Evolutionary conservation across 2,797 vertebrate genomes (phyloP).

Genomic region (Emydoidea blandingii): DNA sequence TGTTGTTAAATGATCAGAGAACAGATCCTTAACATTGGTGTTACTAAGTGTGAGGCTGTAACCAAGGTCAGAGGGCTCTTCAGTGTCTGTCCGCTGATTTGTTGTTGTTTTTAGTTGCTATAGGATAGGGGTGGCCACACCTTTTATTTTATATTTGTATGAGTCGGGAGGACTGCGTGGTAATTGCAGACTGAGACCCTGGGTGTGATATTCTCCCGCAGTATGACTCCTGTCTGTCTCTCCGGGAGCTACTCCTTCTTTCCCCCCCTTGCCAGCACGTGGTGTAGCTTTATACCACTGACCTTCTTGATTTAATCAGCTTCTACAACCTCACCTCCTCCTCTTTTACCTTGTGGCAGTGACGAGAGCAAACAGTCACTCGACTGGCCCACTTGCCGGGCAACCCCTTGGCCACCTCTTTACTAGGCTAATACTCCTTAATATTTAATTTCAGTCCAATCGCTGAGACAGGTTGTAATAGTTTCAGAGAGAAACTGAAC

Average conservation of each 20-base stretch:
- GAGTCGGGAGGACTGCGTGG: constrained; percentile 17
- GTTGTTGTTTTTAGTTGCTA: background rate
- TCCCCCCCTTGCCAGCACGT: background rate
- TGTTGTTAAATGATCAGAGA: background rate
- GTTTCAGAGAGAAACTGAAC: background rate
- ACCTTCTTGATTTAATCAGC: rapidly evolving
- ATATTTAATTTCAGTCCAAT: background rate
- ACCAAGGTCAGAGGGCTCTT: background rate
- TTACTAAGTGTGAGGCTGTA: background rate
- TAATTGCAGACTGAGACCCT: constrained; percentile 49
- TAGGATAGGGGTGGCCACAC: background rate
- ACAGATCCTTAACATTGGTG: background rate
- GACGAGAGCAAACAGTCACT: background rate
- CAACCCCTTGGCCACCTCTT: background rate
- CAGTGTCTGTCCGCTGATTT: background rate
- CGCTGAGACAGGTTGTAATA: background rate
- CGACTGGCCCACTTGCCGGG: background rate
- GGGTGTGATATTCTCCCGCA: background rate
- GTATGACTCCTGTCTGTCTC: background rate
- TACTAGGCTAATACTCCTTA: background rate
- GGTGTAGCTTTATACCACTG: background rate
- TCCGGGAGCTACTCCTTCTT: background rate
- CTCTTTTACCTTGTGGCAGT: background rate
- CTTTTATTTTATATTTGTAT: background rate
- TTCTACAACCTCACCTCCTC: background rate